phyloP scores from a whole-genome alignment of 2,797 vertebrate genomes.

The Acanthurus tractus region DNA sequence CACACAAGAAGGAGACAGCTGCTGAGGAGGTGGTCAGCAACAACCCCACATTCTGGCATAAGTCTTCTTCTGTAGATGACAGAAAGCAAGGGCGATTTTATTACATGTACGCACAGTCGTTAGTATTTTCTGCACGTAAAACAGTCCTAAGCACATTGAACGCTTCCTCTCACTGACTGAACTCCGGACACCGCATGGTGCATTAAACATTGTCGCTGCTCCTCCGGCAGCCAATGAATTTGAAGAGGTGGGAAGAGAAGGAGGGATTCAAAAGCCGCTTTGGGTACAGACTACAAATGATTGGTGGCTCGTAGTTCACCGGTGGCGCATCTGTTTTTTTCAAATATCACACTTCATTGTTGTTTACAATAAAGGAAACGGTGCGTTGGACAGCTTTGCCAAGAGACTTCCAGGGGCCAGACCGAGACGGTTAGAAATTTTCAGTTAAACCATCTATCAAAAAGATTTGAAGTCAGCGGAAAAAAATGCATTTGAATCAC shows the following conservation, averaged over 20 bases:
- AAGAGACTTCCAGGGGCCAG: neutral
- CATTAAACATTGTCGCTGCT: conserved; percentile 97
- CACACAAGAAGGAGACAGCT: conserved; percentile 49
- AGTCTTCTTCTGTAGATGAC: conserved; percentile 48
- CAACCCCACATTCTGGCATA: conserved; percentile 48
- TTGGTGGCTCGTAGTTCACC: conserved; percentile 78
- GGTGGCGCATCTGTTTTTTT: conserved; percentile 75
- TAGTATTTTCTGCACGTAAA: conserved; percentile 71
- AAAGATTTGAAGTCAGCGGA: conserved; percentile 8
- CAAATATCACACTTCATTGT: conserved; percentile 79
- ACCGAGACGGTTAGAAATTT: conserved; percentile 34
- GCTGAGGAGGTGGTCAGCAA: conserved; percentile 64
- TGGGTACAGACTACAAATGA: conserved; percentile 77
- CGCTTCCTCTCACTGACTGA: conserved; percentile 88
- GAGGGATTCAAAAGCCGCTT: conserved; percentile 76
- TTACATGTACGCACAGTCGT: conserved; percentile 38
- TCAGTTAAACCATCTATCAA: conserved; percentile 56
- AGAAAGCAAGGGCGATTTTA: conserved; percentile 11
- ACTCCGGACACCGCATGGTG: conserved; percentile 95
- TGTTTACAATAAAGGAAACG: conserved; percentile 74
- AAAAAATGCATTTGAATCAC: neutral
- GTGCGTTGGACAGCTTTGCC: conserved; percentile 53
- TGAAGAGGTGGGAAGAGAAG: conserved; percentile 76
- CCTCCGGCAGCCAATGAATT: conserved; percentile 91
- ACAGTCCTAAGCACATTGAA: conserved; percentile 64